A percentile compares a stretch with the other conserved stretches of the same genome.
phyloP scores from a whole-genome alignment of 2,113 vertebrate genomes.

The Danio rerio region DNA sequence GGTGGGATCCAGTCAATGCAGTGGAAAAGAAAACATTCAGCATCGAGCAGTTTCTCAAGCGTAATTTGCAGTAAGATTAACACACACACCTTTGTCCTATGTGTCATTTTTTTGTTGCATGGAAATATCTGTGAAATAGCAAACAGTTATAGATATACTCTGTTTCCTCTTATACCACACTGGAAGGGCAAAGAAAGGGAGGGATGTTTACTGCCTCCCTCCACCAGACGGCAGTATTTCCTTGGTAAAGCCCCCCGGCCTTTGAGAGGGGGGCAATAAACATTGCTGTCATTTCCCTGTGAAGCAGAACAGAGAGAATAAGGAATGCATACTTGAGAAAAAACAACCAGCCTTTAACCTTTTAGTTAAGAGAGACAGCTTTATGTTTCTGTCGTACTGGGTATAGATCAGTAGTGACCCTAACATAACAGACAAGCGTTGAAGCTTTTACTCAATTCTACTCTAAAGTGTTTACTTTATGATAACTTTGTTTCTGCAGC shows the following conservation, averaged over 20 bases:
- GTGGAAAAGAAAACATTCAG: conserved; percentile 84
- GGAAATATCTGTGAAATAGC: neutral
- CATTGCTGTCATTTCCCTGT: conserved; percentile 66
- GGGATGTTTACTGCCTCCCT: conserved; percentile 66
- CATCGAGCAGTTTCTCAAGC: conserved; percentile 88
- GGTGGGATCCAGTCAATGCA: conserved; percentile 82
- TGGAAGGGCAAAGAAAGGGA: conserved; percentile 33
- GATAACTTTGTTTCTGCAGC: neutral
- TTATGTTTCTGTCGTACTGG: neutral
- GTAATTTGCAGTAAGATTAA: conserved; percentile 88
- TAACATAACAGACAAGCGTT: neutral
- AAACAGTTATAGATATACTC: neutral
- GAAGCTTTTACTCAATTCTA: neutral
- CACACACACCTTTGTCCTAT: neutral
- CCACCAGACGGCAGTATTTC: conserved; percentile 84
- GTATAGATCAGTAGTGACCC: neutral
- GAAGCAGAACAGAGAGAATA: conserved; percentile 24
- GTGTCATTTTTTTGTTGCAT: neutral
- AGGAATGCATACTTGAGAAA: conserved; percentile 24
- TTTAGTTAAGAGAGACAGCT: neutral
- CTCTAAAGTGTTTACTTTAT: neutral
- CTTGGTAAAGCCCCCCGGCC: conserved; percentile 69
- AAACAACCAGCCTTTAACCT: neutral
- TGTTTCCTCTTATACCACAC: conserved; percentile 55
- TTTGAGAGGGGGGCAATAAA: conserved; percentile 64